Evolutionary conservation across 1,140 invertebrate species (phyloP).

Genomic region (Drosophila kanapiae): DNA sequence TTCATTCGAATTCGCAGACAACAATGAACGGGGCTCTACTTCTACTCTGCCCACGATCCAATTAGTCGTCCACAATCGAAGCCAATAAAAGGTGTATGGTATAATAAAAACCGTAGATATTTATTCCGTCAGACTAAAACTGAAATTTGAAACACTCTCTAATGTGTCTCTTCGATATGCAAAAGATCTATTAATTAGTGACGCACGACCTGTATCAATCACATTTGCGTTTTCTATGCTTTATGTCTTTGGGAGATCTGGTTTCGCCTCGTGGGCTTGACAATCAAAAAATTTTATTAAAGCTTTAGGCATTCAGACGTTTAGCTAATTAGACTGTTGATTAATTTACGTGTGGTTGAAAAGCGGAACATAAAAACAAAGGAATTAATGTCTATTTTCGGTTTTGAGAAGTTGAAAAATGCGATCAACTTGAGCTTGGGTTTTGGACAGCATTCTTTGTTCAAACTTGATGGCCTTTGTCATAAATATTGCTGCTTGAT

Average conservation of each 20-base stretch:
- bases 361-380: slow-evolving; percentile 39
- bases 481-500: background rate
- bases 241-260: slow-evolving; percentile 33
- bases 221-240: slow-evolving; percentile 35
- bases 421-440: background rate
- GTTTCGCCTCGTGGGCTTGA: slow-evolving; percentile 29
- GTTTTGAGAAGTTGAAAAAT: background rate
- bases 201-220: slow-evolving; percentile 49
- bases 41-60: slow-evolving; percentile 30
- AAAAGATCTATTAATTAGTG: slow-evolving; percentile 38
- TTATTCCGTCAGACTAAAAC: background rate
- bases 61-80: slow-evolving; percentile 29
- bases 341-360: slow-evolving; percentile 28
- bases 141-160: slow-evolving; percentile 12
- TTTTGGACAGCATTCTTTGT: slow-evolving; percentile 8
- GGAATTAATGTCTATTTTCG: background rate
- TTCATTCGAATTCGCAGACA: slow-evolving; percentile 10
- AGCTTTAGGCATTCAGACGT: slow-evolving; percentile 50
- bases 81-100: slow-evolving; percentile 14
- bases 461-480: background rate
- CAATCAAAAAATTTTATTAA: slow-evolving; percentile 58
- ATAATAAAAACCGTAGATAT: slow-evolving; percentile 26
- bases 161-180: slow-evolving; percentile 12
- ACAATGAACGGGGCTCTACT: slow-evolving; percentile 12
- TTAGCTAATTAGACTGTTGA: slow-evolving; percentile 70